A percentile compares a stretch with the other conserved stretches of the same genome.
These are phyloP conservation scores for Odiellus spinosus DNA, from an alignment of 2,888 invertebrate species.

Conservation along the genomic window DNA sequence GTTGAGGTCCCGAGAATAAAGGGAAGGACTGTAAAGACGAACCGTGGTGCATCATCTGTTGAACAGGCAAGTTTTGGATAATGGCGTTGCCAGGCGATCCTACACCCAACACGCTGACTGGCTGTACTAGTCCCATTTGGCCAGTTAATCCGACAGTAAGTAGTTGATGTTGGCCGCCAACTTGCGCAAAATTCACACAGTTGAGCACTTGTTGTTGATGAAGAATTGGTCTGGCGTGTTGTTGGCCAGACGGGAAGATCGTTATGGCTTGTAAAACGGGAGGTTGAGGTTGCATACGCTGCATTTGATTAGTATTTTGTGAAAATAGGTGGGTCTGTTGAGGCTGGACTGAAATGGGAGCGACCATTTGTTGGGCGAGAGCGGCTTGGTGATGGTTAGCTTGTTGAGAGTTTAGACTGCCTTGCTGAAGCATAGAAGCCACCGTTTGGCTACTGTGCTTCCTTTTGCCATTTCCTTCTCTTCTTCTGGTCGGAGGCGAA, in stretches of 20 bases:
- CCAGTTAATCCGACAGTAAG: constrained; percentile 13
- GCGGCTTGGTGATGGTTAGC: too few species aligned
- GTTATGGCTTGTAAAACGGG: constrained; percentile 20
- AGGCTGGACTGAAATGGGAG: background rate
- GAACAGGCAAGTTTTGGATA: constrained; percentile 20
- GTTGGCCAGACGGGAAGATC: constrained; percentile 53
- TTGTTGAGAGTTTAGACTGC: constrained; percentile 18
- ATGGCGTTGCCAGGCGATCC: constrained; percentile 15
- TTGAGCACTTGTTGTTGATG: constrained; percentile 15
- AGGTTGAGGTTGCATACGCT: constrained; percentile 9
- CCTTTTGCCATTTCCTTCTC: constrained; percentile 38
- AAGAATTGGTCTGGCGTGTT: constrained; percentile 10
- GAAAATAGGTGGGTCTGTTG: background rate
- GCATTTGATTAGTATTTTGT: too few species aligned
- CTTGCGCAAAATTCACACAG: constrained; percentile 12
- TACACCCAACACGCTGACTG: constrained; percentile 19
- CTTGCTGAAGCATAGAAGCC: constrained; percentile 37
- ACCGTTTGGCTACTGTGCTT: constrained; percentile 51
- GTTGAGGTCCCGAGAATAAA: constrained; percentile 16
- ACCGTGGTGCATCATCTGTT: constrained; percentile 16
- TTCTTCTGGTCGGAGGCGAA: constrained; percentile 12
- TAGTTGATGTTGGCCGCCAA: constrained; percentile 17
- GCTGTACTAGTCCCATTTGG: constrained; percentile 18
- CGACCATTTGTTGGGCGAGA: background rate
- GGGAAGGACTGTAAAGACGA: constrained; percentile 17